Conservation (phyloP, 35 echinoderm and acorn worm species). For the Apostichopus parvimensis region DNA sequence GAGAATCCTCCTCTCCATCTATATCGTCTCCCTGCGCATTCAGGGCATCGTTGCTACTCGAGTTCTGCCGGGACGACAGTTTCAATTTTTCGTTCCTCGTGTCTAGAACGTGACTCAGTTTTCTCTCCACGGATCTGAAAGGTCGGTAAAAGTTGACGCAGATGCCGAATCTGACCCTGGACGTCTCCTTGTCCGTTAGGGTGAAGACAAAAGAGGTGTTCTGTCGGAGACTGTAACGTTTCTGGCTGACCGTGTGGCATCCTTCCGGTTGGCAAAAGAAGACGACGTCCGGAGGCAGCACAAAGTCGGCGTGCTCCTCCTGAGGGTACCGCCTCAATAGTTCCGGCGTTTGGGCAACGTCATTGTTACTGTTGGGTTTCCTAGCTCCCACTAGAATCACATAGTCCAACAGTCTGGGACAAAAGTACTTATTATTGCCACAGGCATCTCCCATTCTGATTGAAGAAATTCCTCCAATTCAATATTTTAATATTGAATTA, state of each 20-base stretch:
- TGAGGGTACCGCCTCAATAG: slow-evolving; percentile 75
- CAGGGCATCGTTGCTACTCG: slow-evolving; percentile 88
- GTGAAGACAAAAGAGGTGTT: slow-evolving; percentile 98
- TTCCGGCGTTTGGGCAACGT: slow-evolving; percentile 94
- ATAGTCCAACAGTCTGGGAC: slow-evolving; percentile 90
- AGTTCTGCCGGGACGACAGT: slow-evolving; percentile 71
- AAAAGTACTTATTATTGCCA: slow-evolving; percentile 73
- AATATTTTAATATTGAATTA: too few relatives aligned
- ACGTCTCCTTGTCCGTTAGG: slow-evolving; percentile 91
- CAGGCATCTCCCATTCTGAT: slow-evolving; percentile 29
- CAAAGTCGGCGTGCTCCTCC: slow-evolving; percentile 90
- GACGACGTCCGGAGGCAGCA: slow-evolving; percentile 85
- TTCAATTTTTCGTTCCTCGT: slow-evolving; percentile 68
- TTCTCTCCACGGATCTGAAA: slow-evolving; percentile 74
- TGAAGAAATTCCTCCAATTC: background rate
- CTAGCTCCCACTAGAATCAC: slow-evolving; percentile 86
- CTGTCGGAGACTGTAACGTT: slow-evolving; percentile 70
- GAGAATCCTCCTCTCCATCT: slow-evolving; percentile 47
- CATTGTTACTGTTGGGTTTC: slow-evolving; percentile 88
- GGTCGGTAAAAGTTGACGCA: slow-evolving; percentile 98
- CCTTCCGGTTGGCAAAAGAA: slow-evolving; percentile 97
- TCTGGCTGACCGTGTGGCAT: slow-evolving; percentile 85
- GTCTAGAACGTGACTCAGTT: slow-evolving; percentile 38
- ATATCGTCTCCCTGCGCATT: slow-evolving; percentile 62
- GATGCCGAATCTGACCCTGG: slow-evolving; percentile 80